Evolutionary conservation across 2,888 invertebrate species (phyloP).

Genomic region (Neocrepidodera transversa): DNA sequence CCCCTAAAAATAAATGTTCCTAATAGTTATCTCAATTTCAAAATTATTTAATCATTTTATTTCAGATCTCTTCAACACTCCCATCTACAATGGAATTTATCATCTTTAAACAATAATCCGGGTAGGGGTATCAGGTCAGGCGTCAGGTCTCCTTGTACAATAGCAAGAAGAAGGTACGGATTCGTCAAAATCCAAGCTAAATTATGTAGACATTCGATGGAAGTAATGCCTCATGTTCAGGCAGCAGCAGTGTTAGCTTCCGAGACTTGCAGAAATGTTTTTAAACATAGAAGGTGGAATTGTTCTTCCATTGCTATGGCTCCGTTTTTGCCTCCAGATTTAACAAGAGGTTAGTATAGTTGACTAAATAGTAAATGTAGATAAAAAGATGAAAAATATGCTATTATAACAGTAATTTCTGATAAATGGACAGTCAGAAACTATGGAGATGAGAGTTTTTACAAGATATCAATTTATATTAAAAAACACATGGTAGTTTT

Average conservation of each 20-base stretch:
- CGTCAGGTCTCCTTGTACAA: constrained; percentile 54
- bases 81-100: constrained; percentile 56
- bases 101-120: constrained; percentile 48
- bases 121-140: constrained; percentile 55
- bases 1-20: no score
- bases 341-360: constrained; percentile 71
- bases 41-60: no score
- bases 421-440: neutral
- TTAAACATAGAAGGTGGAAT: constrained; percentile 81
- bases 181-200: constrained; percentile 70
- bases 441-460: neutral
- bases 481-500: no score
- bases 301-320: constrained; percentile 78
- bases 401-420: neutral
- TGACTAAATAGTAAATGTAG: neutral
- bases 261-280: constrained; percentile 74
- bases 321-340: constrained; percentile 77
- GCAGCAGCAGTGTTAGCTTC: constrained; percentile 74
- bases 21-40: no score
- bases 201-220: constrained; percentile 70
- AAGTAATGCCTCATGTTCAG: constrained; percentile 79
- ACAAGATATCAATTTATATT: neutral
- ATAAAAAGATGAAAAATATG: neutral
- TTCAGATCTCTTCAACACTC: constrained; percentile 58
- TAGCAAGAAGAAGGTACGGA: constrained; percentile 57